phyloP scores from a whole-genome alignment of 2,797 vertebrate genomes.

The Chaunax sp. region DNA sequence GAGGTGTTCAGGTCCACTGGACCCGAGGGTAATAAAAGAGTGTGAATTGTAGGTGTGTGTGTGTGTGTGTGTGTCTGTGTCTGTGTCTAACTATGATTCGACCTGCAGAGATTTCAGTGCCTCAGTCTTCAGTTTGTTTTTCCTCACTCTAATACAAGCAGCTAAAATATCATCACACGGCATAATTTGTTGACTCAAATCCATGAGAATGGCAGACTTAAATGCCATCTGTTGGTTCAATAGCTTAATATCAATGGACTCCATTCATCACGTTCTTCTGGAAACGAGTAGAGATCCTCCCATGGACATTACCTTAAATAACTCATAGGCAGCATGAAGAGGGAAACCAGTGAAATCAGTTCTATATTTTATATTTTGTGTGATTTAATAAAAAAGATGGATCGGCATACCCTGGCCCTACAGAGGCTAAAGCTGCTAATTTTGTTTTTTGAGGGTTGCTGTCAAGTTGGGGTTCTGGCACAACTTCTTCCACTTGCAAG shows the following conservation, averaged over 20 bases:
- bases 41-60: no score
- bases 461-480: background rate
- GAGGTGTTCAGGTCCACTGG: no score
- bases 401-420: background rate
- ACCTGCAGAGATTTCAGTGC: no score
- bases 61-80: no score
- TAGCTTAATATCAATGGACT: constrained; percentile 22
- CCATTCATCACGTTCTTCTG: constrained; percentile 54
- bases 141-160: constrained; percentile 27
- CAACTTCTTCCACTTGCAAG: background rate
- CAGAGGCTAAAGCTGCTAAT: background rate
- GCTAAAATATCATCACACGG: constrained; percentile 54
- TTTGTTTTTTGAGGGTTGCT: background rate
- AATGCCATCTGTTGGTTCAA: constrained; percentile 30
- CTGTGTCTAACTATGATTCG: no score
- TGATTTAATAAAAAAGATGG: constrained; percentile 8
- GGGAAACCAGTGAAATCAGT: constrained; percentile 16
- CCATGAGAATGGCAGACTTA: constrained; percentile 32
- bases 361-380: background rate
- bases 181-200: constrained; percentile 53
- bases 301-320: constrained; percentile 31
- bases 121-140: no score
- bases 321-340: constrained; percentile 37
- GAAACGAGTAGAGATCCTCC: constrained; percentile 18
- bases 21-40: no score